Conservation (phyloP, 2,888 invertebrate species). For the Drosophila testacea region DNA sequence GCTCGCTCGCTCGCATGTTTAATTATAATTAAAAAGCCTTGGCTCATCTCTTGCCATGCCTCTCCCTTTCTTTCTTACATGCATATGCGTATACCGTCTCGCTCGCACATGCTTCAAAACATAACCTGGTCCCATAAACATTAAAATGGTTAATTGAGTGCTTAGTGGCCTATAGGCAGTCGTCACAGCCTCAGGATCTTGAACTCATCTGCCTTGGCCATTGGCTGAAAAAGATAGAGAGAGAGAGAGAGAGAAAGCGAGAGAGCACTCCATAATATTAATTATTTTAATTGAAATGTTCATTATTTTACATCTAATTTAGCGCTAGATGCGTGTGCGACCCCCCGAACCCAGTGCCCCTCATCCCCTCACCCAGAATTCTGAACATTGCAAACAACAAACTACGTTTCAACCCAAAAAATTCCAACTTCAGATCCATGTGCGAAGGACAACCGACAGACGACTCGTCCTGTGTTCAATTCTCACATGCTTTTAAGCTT, state of each 20-base stretch:
- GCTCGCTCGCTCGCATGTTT: constrained; percentile 71
- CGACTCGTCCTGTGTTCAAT: constrained; percentile 37
- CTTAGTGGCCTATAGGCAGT: constrained; percentile 63
- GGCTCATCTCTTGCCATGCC: constrained; percentile 34
- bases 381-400: background rate
- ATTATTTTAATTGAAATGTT: constrained; percentile 81
- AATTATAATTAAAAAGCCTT: constrained; percentile 79
- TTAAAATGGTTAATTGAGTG: constrained; percentile 83
- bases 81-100: background rate
- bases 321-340: constrained; percentile 62
- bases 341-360: constrained; percentile 4
- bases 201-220: constrained; percentile 52
- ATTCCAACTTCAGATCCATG: constrained; percentile 32
- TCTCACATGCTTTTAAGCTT: constrained; percentile 59
- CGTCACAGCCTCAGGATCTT: constrained; percentile 45
- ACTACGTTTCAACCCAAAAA: constrained; percentile 30
- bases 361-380: background rate
- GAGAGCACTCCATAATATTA: constrained; percentile 72
- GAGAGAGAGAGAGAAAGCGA: background rate
- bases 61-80: background rate
- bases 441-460: constrained; percentile 24
- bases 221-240: constrained; percentile 23
- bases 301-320: constrained; percentile 82
- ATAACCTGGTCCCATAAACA: constrained; percentile 68
- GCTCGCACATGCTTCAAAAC: constrained; percentile 43